Evolutionary conservation across 2,797 vertebrate species (phyloP).

Genomic region (Periparus ater): DNA sequence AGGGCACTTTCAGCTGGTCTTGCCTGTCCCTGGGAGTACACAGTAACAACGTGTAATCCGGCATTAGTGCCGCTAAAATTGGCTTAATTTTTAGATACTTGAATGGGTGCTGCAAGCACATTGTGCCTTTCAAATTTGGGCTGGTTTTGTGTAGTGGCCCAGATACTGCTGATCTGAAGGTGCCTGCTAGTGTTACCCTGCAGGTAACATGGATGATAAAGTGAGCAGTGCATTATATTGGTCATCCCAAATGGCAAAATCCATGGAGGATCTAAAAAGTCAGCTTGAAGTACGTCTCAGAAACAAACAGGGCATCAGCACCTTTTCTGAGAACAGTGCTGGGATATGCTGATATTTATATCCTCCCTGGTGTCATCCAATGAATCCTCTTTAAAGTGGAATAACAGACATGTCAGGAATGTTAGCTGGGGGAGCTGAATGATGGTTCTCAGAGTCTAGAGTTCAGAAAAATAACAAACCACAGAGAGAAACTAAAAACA

Average conservation of each 20-base stretch:
- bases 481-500: neutral
- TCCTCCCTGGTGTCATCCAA: neutral
- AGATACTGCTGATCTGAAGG: neutral
- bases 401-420: neutral
- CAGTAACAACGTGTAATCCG: neutral
- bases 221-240: neutral
- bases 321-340: neutral
- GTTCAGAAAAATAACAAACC: neutral
- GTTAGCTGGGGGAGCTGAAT: neutral
- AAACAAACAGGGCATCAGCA: neutral
- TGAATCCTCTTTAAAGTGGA: constrained; percentile 27
- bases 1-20: neutral
- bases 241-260: constrained; percentile 20
- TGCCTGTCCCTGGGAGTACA: neutral
- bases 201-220: neutral
- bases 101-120: neutral
- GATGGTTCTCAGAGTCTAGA: neutral
- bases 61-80: neutral
- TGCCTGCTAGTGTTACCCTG: neutral
- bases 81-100: neutral
- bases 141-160: neutral
- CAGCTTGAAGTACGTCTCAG: neutral
- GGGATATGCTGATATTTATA: constrained; percentile 24
- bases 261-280: neutral
- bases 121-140: neutral